Evolutionary conservation across 2,888 invertebrate genomes (phyloP).

Genomic region (Drosophila pseudotakahashii): DNA sequence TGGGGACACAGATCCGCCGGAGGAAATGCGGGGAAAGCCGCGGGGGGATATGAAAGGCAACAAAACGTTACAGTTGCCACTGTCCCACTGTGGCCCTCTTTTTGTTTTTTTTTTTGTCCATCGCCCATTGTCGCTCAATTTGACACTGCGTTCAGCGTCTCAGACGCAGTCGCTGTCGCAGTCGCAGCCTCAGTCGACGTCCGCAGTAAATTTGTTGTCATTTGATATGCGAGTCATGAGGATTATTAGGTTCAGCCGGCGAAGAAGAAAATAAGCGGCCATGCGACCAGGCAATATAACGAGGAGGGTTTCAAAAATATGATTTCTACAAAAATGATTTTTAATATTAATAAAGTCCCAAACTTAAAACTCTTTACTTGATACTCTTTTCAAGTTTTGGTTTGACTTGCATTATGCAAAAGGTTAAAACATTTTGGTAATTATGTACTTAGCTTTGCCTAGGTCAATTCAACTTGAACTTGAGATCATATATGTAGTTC

Average conservation of each 20-base stretch:
- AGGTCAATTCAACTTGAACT: too few species aligned
- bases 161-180: constrained; percentile 41
- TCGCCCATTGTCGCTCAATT: constrained; percentile 81
- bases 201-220: constrained; percentile 79
- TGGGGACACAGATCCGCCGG: constrained; percentile 14
- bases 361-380: too few species aligned
- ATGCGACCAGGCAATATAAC: constrained; percentile 50
- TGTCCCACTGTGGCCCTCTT: constrained; percentile 76
- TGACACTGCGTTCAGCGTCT: constrained; percentile 65
- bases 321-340: too few species aligned
- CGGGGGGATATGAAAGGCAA: constrained; percentile 57
- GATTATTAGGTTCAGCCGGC: constrained; percentile 76
- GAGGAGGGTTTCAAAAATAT: constrained; percentile 48
- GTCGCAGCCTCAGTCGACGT: constrained; percentile 53
- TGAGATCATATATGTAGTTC: not conserved
- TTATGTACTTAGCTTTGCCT: not conserved
- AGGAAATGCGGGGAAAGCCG: constrained; percentile 10
- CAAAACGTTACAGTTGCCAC: constrained; percentile 81
- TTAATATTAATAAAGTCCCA: too few species aligned
- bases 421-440: not conserved
- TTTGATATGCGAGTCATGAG: constrained; percentile 81
- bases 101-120: constrained; percentile 49
- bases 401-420: not conserved
- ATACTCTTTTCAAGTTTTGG: not conserved
- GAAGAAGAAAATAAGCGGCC: constrained; percentile 51